Percentiles rank a stretch among this genome's conserved stretches.
Conservation (phyloP, 2,797 vertebrate species). For the Glyptemys insculpta region DNA sequence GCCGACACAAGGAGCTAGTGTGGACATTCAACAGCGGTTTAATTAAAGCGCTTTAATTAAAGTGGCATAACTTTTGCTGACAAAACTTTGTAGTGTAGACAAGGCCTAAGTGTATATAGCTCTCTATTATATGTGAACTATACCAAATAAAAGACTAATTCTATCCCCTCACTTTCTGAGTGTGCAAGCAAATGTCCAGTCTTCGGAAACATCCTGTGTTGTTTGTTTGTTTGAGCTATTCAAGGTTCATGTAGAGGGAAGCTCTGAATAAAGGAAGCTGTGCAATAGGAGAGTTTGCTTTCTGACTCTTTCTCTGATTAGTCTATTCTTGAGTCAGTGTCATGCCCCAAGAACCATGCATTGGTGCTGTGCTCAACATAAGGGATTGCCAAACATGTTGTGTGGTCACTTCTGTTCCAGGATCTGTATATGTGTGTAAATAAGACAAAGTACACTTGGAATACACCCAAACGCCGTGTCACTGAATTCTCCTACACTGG, state of each 20-base stretch:
- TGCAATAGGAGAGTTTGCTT: background rate
- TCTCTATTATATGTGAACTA: background rate
- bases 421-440: background rate
- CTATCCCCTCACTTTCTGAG: background rate
- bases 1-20: too few relatives aligned
- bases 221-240: background rate
- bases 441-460: background rate
- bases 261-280: background rate
- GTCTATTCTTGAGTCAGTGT: background rate
- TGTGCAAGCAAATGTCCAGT: background rate
- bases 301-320: background rate
- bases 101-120: background rate
- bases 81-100: too few relatives aligned
- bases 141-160: constrained; percentile 7
- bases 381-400: background rate
- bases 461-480: background rate
- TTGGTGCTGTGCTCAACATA: background rate
- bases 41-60: too few relatives aligned
- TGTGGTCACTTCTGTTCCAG: background rate
- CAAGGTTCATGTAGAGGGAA: background rate
- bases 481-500: background rate
- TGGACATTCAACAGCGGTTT: too few relatives aligned
- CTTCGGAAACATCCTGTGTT: background rate
- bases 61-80: too few relatives aligned
- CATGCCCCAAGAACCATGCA: background rate